Conservation (phyloP, 1,140 invertebrate genomes). For the Diachasma alloeum region DNA sequence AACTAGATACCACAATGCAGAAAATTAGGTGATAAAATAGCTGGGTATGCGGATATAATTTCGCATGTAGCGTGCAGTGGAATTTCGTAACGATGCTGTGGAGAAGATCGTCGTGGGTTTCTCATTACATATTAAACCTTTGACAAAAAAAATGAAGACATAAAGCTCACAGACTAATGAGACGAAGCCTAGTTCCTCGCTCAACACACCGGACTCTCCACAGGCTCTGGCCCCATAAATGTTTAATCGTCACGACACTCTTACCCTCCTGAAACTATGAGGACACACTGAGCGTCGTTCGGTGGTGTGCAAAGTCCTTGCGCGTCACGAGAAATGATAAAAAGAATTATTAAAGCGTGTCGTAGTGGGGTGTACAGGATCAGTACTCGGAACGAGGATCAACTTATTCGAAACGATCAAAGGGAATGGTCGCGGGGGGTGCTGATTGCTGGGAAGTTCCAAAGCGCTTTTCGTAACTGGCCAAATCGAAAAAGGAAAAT, state of each 20-base stretch:
- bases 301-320: neutral
- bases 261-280: neutral
- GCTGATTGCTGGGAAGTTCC: neutral
- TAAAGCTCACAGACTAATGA: slow-evolving; percentile 37
- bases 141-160: slow-evolving; percentile 26
- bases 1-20: no score
- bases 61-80: no score
- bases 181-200: slow-evolving; percentile 33
- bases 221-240: slow-evolving; percentile 17
- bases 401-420: slow-evolving; percentile 36
- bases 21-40: no score
- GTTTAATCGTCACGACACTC: slow-evolving; percentile 31
- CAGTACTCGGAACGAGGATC: slow-evolving; percentile 14
- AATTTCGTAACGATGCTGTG: no score
- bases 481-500: neutral
- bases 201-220: neutral
- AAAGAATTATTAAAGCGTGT: slow-evolving; percentile 53
- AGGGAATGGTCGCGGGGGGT: slow-evolving; percentile 33
- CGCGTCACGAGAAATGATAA: slow-evolving; percentile 31
- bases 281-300: slow-evolving; percentile 6
- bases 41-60: no score
- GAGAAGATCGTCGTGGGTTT: neutral
- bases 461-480: neutral
- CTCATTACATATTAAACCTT: slow-evolving; percentile 36
- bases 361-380: slow-evolving; percentile 26